Evolutionary conservation across 2,888 invertebrate species (phyloP), one percentile per base, ranked within the genome.

Genomic region (Monopis laevigella): DNA sequence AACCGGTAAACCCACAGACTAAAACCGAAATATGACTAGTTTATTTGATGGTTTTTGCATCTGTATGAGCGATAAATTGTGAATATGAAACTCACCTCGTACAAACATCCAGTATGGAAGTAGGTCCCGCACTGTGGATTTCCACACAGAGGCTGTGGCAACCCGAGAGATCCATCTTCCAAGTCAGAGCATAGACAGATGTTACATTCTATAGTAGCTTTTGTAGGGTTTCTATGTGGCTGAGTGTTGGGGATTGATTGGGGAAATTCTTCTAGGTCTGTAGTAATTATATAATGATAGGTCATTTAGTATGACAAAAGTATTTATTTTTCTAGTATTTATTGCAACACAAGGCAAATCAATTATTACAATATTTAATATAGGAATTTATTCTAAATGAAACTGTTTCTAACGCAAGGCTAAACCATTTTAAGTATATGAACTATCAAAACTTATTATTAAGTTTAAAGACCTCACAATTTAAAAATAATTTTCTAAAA

Each of bases 111-210:
- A 48, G 64, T 66, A 45, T 78, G 78, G 45, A 61, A 78, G 47
- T 63, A 62, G 26, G 65, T 65, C 11, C 65, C 70, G 59, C 78
- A 78, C 6, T 45, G 47, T 13, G 48, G 26, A 49, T 74, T 75
- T 47, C 63, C 62, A 43, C 78, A 78, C 11, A 78, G 48, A n/a
- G 77, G 77, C 30, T 65, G 62, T 3, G 78, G 77, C n/a, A 69
- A 42, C 12, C 62, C 61, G 16, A 55, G 49, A 14, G 45, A 44
- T 32, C 59, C 63, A 3, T 62, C 62, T n/a, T n/a, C n/a, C 32
- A 73, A 45, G 39, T 66, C 59, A 12, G 52, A 41, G 54, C 69
- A 68, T 4, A 73, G 57, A 44, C 78, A 78, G 48, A 78, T 78
- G 12, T 61, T 60, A 53, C 78, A 78, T 40, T 58, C 55, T 11